A percentile compares a stretch with the other conserved stretches of the same genome.
These are phyloP conservation scores for Heliconius charithonia DNA, from an alignment of 2,888 invertebrate genomes.

Conservation along the genomic window DNA sequence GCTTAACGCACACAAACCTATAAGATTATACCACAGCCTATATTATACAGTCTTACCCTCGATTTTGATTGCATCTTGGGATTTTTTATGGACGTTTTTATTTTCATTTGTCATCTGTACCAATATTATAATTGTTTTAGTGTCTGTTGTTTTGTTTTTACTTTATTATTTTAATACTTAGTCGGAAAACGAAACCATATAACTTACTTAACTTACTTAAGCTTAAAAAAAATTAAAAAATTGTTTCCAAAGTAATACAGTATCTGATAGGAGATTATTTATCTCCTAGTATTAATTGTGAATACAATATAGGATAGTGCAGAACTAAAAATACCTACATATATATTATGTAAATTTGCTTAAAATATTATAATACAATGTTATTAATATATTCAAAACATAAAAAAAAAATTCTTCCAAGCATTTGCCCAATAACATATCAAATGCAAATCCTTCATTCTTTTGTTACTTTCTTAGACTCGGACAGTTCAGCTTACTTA, in stretches of 20 bases:
- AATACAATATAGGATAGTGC: neutral
- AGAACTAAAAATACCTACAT: neutral
- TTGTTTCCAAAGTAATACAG: no score
- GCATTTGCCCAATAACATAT: constrained; percentile 21
- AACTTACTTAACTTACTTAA: no score
- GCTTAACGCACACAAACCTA: constrained; percentile 73
- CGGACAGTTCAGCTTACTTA: neutral
- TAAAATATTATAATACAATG: neutral
- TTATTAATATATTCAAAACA: neutral
- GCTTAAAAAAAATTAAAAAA: no score
- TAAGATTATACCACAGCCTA: constrained; percentile 42
- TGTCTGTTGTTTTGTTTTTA: neutral
- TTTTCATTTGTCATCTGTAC: neutral
- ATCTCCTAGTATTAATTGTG: neutral
- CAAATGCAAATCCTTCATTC: constrained; percentile 27
- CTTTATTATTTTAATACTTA: neutral
- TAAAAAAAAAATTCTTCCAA: constrained; percentile 10
- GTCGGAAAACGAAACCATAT: no score
- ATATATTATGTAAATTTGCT: no score
- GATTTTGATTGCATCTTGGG: neutral
- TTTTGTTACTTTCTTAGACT: constrained; percentile 20
- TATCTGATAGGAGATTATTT: no score
- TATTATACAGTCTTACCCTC: constrained; percentile 21
- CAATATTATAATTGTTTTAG: neutral
- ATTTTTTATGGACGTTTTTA: neutral